Conservation (phyloP, 2,113 vertebrate species). For the Carassius auratus region DNA sequence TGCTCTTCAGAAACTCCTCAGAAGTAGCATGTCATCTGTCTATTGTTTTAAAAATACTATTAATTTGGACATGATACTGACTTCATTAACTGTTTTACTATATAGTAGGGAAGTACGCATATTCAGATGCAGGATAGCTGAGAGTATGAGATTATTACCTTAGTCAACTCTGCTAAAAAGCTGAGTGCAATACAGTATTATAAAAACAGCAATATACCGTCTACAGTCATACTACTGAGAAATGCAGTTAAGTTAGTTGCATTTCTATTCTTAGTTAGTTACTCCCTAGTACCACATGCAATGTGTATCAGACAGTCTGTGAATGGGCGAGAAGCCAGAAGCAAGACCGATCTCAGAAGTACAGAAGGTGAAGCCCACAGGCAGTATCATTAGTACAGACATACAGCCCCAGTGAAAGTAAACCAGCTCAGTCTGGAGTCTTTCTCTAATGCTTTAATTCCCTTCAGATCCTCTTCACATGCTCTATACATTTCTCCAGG, state of each 20-base stretch:
- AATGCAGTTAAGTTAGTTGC: neutral
- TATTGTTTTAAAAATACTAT: neutral
- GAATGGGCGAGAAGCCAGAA: neutral
- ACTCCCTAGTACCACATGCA: neutral
- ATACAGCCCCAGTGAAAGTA: conserved; percentile 29
- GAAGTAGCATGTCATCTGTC: neutral
- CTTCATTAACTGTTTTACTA: neutral
- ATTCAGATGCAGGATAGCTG: no score
- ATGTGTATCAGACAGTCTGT: neutral
- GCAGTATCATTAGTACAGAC: conserved; percentile 26
- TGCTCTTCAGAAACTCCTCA: neutral
- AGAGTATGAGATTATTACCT: no score
- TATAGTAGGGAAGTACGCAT: no score
- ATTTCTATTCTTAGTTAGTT: neutral
- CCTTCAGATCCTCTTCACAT: conserved; percentile 17
- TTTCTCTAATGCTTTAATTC: conserved; percentile 22
- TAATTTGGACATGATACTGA: neutral
- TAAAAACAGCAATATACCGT: neutral
- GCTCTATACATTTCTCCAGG: conserved; percentile 5
- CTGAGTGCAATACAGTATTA: neutral
- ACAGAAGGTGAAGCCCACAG: conserved; percentile 3
- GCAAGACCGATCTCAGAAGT: neutral
- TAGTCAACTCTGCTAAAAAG: neutral
- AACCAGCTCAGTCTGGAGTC: conserved; percentile 30
- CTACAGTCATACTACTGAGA: neutral